phyloP scores from a whole-genome alignment of 2,888 invertebrate species.

The Nysson spinosus region DNA sequence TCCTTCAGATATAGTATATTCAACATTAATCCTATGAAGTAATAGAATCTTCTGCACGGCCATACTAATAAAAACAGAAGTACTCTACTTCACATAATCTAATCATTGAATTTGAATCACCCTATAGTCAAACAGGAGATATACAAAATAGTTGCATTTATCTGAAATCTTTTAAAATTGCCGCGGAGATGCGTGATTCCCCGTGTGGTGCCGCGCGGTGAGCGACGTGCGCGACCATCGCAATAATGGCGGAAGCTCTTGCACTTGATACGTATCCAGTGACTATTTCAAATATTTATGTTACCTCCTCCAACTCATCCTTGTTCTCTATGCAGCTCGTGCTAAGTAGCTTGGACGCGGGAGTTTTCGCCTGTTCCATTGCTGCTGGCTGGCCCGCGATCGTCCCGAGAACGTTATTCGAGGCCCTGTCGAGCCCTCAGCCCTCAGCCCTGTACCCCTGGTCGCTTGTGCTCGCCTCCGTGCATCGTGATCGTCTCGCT shows the following conservation, averaged over 20 bases:
- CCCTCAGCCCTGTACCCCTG: conserved; percentile 76
- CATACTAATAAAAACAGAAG: too few species aligned
- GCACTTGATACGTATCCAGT: conserved; percentile 72
- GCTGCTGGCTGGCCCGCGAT: conserved; percentile 60
- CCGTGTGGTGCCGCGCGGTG: conserved; percentile 71
- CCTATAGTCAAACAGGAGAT: conserved; percentile 14
- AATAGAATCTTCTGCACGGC: too few species aligned
- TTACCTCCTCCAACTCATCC: conserved; percentile 95
- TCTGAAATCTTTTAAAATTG: conserved; percentile 59
- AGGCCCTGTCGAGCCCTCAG: conserved; percentile 72
- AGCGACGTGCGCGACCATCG: conserved; percentile 80
- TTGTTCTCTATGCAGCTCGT: conserved; percentile 91
- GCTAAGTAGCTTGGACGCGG: conserved; percentile 86
- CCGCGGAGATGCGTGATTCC: conserved; percentile 59
- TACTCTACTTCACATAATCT: too few species aligned
- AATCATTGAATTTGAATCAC: too few species aligned
- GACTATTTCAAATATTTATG: conserved; percentile 74
- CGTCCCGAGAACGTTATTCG: conserved; percentile 62
- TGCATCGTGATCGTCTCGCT: conserved; percentile 71
- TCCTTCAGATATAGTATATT: too few species aligned
- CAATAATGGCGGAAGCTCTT: conserved; percentile 76
- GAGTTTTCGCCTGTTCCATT: conserved; percentile 77
- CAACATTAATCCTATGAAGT: too few species aligned
- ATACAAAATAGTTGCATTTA: too few species aligned
- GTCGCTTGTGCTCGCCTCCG: conserved; percentile 73